Percentiles rank a stretch among this genome's conserved stretches.
These are phyloP conservation scores for Carcinoscorpius rotundicauda DNA, from an alignment of 1,140 invertebrate genomes.

Conservation along the genomic window DNA sequence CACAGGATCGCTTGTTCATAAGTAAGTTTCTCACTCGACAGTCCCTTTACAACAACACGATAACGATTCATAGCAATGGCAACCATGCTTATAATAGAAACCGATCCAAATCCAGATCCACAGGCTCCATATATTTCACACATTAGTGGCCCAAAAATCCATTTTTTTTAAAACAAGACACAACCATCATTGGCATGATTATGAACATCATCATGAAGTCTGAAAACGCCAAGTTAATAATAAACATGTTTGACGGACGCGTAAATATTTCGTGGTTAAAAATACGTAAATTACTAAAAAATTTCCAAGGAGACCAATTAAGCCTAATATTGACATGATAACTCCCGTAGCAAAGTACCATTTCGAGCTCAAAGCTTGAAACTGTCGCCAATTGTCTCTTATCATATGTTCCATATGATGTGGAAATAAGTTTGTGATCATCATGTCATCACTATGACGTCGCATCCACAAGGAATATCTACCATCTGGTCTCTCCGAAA, in stretches of 20 bases:
- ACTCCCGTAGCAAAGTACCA: conserved; percentile 66
- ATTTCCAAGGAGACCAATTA: conserved; percentile 58
- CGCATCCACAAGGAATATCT: too few species aligned
- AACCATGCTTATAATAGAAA: conserved; percentile 69
- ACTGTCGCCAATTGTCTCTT: conserved; percentile 59
- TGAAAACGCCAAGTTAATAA: conserved; percentile 72
- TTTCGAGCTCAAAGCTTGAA: conserved; percentile 56
- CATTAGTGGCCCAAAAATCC: conserved; percentile 64
- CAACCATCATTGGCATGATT: conserved; percentile 58
- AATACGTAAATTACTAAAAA: conserved; percentile 77
- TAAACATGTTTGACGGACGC: conserved; percentile 71
- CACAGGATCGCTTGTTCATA: conserved; percentile 49
- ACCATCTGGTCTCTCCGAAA: too few species aligned
- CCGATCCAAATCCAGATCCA: conserved; percentile 64
- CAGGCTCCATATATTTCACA: conserved; percentile 66
- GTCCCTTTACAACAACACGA: conserved; percentile 69
- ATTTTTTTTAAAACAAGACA: conserved; percentile 74
- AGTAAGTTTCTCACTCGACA: conserved; percentile 54
- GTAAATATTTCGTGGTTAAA: conserved; percentile 53
- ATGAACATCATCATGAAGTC: conserved; percentile 76
- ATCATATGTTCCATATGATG: conserved; percentile 60
- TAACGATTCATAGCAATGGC: conserved; percentile 69
- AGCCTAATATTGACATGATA: conserved; percentile 53
- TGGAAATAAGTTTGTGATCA: conserved; percentile 22
- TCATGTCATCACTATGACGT: too few species aligned